Conservation (phyloP, 2,797 vertebrate genomes). For the Sparus aurata region DNA sequence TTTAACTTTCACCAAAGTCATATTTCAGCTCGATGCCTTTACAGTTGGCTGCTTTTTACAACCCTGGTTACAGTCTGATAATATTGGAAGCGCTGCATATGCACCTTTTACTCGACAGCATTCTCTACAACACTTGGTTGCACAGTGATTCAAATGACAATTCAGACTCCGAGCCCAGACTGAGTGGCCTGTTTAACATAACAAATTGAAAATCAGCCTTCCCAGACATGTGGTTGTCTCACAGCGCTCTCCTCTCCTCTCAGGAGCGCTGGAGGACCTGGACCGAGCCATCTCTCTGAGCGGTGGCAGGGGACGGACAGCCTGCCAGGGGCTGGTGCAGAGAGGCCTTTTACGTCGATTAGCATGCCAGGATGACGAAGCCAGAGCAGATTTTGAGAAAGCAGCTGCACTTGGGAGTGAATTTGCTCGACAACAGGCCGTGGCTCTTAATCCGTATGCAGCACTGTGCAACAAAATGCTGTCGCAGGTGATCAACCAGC, state of each 20-base stretch:
- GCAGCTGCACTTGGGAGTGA: constrained; percentile 90
- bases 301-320: constrained; percentile 79
- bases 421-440: constrained; percentile 92
- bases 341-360: constrained; percentile 90
- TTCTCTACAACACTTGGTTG: neutral
- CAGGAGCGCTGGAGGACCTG: constrained; percentile 92
- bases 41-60: too few species aligned
- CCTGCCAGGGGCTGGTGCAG: constrained; percentile 93
- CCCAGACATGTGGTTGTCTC: constrained; percentile 10
- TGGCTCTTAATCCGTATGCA: constrained; percentile 93
- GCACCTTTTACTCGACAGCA: neutral
- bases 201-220: neutral
- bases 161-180: neutral
- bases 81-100: neutral
- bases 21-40: too few species aligned
- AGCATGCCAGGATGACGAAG: constrained; percentile 82
- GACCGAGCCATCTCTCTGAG: constrained; percentile 89
- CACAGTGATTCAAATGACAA: neutral
- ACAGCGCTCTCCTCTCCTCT: constrained; percentile 15
- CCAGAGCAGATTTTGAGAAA: constrained; percentile 87
- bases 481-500: constrained; percentile 87
- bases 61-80: neutral
- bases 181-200: neutral
- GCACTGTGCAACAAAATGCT: constrained; percentile 98
- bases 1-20: too few species aligned